These are phyloP conservation scores for Eurois occulta DNA, from an alignment of 2,888 invertebrate species.

Conservation along the genomic window DNA sequence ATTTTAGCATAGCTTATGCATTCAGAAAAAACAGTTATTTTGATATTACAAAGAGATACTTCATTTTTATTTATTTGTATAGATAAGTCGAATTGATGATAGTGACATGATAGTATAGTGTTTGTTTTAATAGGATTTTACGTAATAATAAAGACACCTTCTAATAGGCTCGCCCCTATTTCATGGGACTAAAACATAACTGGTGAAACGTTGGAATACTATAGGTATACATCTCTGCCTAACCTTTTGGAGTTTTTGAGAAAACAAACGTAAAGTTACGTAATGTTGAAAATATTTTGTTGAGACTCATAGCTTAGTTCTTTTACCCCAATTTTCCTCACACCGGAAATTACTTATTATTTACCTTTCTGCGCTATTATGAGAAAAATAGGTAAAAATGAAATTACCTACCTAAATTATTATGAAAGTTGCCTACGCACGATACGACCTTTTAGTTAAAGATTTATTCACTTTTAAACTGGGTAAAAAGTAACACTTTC, in stretches of 20 bases:
- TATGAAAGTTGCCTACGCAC: neutral
- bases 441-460: neutral
- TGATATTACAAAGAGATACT: too few relatives aligned
- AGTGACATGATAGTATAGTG: neutral
- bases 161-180: too few relatives aligned
- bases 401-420: conserved; percentile 9
- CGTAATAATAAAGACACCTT: neutral
- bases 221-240: neutral
- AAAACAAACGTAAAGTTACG: neutral
- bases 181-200: too few relatives aligned
- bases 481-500: neutral
- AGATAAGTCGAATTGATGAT: neutral
- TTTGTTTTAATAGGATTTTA: neutral
- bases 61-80: too few relatives aligned
- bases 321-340: neutral
- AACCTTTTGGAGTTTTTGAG: too few relatives aligned
- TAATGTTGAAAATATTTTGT: neutral
- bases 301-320: neutral
- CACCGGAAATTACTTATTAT: neutral
- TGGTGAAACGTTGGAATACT: too few relatives aligned
- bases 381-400: neutral
- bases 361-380: neutral
- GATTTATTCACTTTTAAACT: neutral
- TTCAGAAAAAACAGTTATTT: too few relatives aligned
- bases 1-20: too few relatives aligned